Percentiles rank a stretch among this genome's conserved stretches.
Evolutionary conservation across 1,140 invertebrate species (phyloP).

Genomic region (Babylonia areolata): DNA sequence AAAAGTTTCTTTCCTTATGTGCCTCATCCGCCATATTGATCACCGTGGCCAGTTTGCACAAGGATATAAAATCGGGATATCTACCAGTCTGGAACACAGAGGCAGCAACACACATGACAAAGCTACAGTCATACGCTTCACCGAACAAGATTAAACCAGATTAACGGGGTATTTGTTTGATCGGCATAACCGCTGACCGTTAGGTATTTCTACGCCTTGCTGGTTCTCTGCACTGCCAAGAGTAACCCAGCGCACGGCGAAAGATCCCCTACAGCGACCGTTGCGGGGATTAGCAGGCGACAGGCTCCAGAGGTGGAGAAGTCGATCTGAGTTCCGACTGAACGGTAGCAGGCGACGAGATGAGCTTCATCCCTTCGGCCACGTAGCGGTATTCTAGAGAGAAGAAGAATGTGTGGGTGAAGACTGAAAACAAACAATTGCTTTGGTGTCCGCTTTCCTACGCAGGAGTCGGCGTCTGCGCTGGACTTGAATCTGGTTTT

Average conservation of each 20-base stretch:
- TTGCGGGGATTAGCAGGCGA: neutral
- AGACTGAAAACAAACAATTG: too few relatives aligned
- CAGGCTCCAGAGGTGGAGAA: neutral
- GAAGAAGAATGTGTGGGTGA: too few relatives aligned
- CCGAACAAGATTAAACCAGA: neutral
- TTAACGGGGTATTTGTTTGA: neutral
- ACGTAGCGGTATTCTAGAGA: too few relatives aligned
- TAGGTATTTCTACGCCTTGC: neutral
- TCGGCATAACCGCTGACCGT: neutral
- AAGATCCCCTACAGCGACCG: neutral
- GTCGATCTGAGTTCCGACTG: neutral
- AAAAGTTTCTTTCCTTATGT: too few relatives aligned
- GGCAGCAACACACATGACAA: too few relatives aligned
- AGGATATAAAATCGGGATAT: too few relatives aligned
- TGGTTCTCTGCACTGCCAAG: neutral
- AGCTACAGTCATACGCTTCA: neutral
- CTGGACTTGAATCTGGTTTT: too few relatives aligned
- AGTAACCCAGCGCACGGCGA: neutral
- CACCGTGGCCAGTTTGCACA: too few relatives aligned
- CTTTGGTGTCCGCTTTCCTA: too few relatives aligned
- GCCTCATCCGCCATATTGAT: too few relatives aligned
- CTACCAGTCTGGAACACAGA: too few relatives aligned
- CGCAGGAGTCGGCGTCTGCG: too few relatives aligned
- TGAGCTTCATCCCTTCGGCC: neutral
- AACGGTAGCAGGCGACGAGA: neutral